Conservation (phyloP, 2,113 vertebrate genomes). For the Syngnathus scovelli region DNA sequence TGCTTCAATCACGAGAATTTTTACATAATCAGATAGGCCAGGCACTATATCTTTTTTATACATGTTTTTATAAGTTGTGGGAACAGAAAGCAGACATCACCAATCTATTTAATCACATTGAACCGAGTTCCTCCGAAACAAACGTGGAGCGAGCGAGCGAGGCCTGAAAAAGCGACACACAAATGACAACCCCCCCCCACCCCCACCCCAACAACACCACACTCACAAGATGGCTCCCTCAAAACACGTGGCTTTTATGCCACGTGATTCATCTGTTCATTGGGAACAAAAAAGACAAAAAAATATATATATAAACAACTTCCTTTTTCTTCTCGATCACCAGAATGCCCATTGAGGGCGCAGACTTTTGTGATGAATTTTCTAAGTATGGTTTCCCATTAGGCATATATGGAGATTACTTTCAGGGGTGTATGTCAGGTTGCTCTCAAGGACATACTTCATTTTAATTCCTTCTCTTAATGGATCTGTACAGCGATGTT, state of each 20-base stretch:
- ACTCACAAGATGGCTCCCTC: conserved; percentile 27
- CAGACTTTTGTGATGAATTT: conserved; percentile 41
- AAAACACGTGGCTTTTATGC: conserved; percentile 52
- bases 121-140: conserved; percentile 82
- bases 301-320: conserved; percentile 6
- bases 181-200: conserved; percentile 39
- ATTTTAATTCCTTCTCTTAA: conserved; percentile 55
- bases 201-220: conserved; percentile 19
- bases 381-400: conserved; percentile 31
- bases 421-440: conserved; percentile 35
- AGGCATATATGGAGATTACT: conserved; percentile 54
- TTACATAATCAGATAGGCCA: conserved; percentile 84
- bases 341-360: conserved; percentile 49
- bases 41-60: conserved; percentile 84
- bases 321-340: conserved; percentile 33
- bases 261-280: conserved; percentile 17
- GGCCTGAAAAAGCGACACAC: conserved; percentile 53
- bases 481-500: conserved; percentile 47
- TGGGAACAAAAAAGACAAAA: conserved; percentile 27
- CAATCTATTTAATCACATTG: conserved; percentile 86
- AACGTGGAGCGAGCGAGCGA: conserved; percentile 50
- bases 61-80: conserved; percentile 77
- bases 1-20: conserved; percentile 88
- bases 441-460: conserved; percentile 53
- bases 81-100: conserved; percentile 88